Evolutionary conservation across 1,140 invertebrate species (phyloP).

Genomic region (Hormaphis cornu): DNA sequence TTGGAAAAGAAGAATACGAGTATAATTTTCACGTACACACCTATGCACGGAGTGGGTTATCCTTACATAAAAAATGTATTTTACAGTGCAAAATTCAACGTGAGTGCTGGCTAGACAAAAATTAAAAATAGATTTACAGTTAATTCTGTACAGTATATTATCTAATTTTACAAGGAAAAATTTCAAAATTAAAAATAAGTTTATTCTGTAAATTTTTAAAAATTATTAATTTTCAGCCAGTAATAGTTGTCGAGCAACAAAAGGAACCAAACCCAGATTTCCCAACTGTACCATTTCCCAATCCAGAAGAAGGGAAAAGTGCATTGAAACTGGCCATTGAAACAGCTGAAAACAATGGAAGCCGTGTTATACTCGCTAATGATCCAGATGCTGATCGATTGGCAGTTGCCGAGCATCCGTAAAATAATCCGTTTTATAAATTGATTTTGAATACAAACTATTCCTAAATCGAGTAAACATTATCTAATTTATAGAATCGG

Average conservation of each 20-base stretch:
- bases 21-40: conserved; percentile 78
- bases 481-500: conserved; percentile 21
- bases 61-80: conserved; percentile 69
- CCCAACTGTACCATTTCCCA: conserved; percentile 92
- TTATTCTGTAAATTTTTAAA: too few species aligned
- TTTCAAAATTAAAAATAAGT: too few species aligned
- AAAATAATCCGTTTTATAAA: conserved; percentile 38
- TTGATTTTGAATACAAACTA: conserved; percentile 35
- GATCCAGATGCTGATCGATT: conserved; percentile 97
- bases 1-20: conserved; percentile 42
- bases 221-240: too few species aligned
- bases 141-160: background rate
- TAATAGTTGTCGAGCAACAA: conserved; percentile 74
- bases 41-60: conserved; percentile 96
- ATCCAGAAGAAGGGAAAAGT: conserved; percentile 93
- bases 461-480: background rate
- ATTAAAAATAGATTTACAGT: background rate
- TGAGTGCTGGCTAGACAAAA: conserved; percentile 40
- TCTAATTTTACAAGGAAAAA: too few species aligned
- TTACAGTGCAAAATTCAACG: conserved; percentile 61
- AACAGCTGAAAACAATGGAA: conserved; percentile 63
- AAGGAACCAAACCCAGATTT: conserved; percentile 91
- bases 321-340: conserved; percentile 76
- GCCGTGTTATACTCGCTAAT: conserved; percentile 82
- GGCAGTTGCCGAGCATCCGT: conserved; percentile 69